phyloP scores from a whole-genome alignment of 2,797 vertebrate genomes.

The Okamejei kenojei region DNA sequence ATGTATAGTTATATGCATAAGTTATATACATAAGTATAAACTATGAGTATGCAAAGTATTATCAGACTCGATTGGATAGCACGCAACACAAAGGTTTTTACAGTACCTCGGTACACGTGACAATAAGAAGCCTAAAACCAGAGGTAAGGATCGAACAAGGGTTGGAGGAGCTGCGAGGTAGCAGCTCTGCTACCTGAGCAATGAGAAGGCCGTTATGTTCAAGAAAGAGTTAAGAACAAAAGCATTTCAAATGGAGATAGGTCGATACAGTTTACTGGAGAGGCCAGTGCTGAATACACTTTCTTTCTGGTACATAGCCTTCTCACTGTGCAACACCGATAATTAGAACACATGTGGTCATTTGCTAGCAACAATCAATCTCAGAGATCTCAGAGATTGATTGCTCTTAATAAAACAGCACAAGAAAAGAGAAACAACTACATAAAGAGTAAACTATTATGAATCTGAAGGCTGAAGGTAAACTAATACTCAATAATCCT shows the following conservation, averaged over 20 bases:
- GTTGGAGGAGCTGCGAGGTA: too few species aligned
- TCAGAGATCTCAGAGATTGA: slow-evolving; percentile 2
- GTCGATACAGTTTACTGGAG: background rate
- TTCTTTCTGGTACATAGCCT: background rate
- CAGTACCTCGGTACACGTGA: too few species aligned
- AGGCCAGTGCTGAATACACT: background rate
- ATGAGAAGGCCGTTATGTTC: background rate
- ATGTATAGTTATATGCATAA: too few species aligned
- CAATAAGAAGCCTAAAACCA: too few species aligned
- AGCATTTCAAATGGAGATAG: background rate
- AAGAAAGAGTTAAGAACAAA: background rate
- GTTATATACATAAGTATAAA: too few species aligned
- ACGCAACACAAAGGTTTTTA: too few species aligned
- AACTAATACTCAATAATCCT: background rate
- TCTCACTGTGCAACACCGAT: background rate
- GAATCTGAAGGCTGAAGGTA: background rate
- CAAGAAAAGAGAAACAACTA: background rate
- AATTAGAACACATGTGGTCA: background rate
- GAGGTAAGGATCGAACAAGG: too few species aligned
- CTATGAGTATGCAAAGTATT: too few species aligned
- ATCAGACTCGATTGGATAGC: too few species aligned
- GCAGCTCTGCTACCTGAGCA: too few species aligned
- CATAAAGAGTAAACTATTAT: background rate
- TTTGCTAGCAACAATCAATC: background rate
- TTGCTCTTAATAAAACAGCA: background rate